Evolutionary conservation across 1,140 invertebrate genomes (phyloP), one percentile per base, ranked within the genome.

Genomic region (Chlorops oryzae): DNA sequence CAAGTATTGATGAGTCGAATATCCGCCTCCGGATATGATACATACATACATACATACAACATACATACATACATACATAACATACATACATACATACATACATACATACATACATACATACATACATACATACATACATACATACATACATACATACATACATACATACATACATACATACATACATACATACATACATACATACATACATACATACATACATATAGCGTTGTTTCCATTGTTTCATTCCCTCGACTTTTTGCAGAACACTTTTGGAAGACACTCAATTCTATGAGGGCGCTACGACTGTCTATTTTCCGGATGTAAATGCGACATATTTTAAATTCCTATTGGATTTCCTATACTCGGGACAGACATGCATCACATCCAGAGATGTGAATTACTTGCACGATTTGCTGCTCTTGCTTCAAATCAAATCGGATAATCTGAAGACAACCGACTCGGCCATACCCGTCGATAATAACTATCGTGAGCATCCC

Each of bases 351-450:
- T 78, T 90, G 54, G 84, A 89, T 62, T 90, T 90, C 66, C 73
- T 90, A 40, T 90, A 90, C 63, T 87, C 87, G 53, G 88, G 88
- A 47, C 86, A 90, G 73, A 86, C 86, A 55, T 85, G 85, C 69
- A 82, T 78, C n/a, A 77, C 89, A 80, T 87, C 86, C 34, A 80
- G 80, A 58, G 87, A 90, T 74, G 80, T 90, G 52, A 82, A 85
- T 62, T 86, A 85, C 51, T 79, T 90, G 67, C 81, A 86, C 72
- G 87, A 89, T 70, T 70, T 90, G 18, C 84, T 90, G 65, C 83
- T 88, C 66, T 73, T 90, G 50, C 71, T 90, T 53, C 86, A 89
- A 75, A 89, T 90, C 50, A 88, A 88, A 67, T 86, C 87, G 44
- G 86, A 88, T 56, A 79, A 75, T 74, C 76, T 59, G 73, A 73